phyloP scores from a whole-genome alignment of 2,797 vertebrate species.

The Catharus ustulatus region DNA sequence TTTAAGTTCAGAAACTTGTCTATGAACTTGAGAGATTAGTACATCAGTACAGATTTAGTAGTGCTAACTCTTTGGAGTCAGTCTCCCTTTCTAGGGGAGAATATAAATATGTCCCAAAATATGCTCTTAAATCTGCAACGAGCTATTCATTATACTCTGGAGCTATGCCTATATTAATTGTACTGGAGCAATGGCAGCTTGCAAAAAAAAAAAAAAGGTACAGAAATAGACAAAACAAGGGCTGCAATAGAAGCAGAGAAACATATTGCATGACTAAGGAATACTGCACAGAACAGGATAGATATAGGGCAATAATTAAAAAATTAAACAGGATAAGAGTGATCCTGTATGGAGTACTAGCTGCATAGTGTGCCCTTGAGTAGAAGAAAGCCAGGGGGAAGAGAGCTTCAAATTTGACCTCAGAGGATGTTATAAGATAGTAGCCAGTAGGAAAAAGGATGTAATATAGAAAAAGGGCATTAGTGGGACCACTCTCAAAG shows the following conservation, averaged over 20 bases:
- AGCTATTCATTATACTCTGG: not conserved
- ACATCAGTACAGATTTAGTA: not conserved
- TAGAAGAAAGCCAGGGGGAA: not conserved
- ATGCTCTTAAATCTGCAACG: not conserved
- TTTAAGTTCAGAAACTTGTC: not conserved
- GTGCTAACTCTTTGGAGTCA: not conserved
- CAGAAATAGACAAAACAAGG: not conserved
- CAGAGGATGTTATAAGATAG: not conserved
- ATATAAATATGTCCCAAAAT: not conserved
- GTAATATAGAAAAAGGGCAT: not conserved
- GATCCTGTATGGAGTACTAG: not conserved
- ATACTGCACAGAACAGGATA: not conserved
- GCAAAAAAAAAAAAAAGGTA: not conserved
- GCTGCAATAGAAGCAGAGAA: not conserved
- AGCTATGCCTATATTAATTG: not conserved
- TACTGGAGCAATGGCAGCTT: not conserved
- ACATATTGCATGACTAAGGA: not conserved
- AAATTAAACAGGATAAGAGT: not conserved
- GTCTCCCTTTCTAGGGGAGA: not conserved
- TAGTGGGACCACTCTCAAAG: not conserved
- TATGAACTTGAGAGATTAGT: not conserved
- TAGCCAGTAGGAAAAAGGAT: not conserved
- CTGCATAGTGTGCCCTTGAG: not conserved
- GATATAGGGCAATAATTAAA: not conserved
- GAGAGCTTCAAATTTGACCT: not conserved